Evolutionary conservation across 2,113 vertebrate species (phyloP), one percentile per base, ranked within the genome.

Genomic region (Oriolus oriolus): DNA sequence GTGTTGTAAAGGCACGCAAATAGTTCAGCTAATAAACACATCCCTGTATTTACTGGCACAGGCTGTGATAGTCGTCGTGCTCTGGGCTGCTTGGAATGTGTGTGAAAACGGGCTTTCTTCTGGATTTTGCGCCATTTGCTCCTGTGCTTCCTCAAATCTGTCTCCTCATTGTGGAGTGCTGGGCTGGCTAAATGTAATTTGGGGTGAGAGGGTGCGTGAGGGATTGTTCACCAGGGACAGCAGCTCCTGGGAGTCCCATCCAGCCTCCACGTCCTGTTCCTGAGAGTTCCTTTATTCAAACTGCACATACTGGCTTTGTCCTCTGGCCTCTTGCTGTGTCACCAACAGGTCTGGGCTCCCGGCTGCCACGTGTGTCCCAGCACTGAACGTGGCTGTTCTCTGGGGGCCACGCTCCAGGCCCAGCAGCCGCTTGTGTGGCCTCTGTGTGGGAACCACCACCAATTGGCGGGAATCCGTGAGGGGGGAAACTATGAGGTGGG

Each of bases 391-490:
- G 27, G 8, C n/a, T 74, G 37, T 15, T 63, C 81, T 10, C 35
- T 17, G 65, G 21, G 21, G 50, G 21, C 42, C n/a, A 0, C 2
- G 56, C 35, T 64, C 21, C 20, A 28, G 21, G 44, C 26, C 50
- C 26, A 10, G 2, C 2, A 6, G 35, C 20, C 0, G 4, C 33
- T 56, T 10, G 5, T 11, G 44, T 9, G 31, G 23, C 22, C 47
- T 20, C n/a, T 37, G 6, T 24, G 10, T 22, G 21, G 35, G 17
- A 53, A 12, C 7, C 1, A 13, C 74, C 18, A 13, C 35, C 21
- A 35, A 10, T 1, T 5, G 44, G 44, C 0, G 3, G 54, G 33
- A 44, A 59, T 13, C 9, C 0, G 1, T 11, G 59, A 57, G 23
- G 11, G 5, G 1, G 42, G 26, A 30, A 39, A 17, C 12, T 2